phyloP scores from a whole-genome alignment of 2,113 vertebrate genomes.

The Ictidomys tridecemlineatus region DNA sequence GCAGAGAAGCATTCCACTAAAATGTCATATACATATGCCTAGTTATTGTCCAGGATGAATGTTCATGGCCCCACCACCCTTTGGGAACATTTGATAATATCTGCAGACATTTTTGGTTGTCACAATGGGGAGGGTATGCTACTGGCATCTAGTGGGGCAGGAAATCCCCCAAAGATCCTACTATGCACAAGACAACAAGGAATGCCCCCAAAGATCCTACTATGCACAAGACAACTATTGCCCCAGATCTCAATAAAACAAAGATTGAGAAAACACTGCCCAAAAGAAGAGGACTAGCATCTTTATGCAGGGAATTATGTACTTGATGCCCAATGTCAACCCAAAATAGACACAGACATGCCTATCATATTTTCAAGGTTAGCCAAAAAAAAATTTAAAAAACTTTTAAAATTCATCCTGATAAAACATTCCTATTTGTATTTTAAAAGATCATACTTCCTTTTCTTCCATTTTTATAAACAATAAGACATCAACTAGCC shows the following conservation, averaged over 20 bases:
- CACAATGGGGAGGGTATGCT: background rate
- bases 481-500: background rate
- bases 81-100: background rate
- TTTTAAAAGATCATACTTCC: background rate
- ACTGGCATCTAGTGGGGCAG: background rate
- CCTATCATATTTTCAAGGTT: background rate
- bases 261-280: background rate
- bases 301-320: background rate
- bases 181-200: background rate
- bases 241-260: background rate
- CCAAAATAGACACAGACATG: background rate
- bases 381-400: background rate
- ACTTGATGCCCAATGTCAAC: background rate
- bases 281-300: background rate
- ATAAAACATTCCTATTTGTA: background rate
- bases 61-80: background rate
- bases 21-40: background rate
- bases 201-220: background rate
- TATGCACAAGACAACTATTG: background rate
- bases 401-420: background rate
- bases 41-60: background rate
- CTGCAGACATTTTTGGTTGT: background rate
- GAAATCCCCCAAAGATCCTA: background rate
- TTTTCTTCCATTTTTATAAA: constrained; percentile 50
- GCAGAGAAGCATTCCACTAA: background rate